Evolutionary conservation across 1,140 invertebrate species (phyloP).

Genomic region (Ceratosolen fusciceps): DNA sequence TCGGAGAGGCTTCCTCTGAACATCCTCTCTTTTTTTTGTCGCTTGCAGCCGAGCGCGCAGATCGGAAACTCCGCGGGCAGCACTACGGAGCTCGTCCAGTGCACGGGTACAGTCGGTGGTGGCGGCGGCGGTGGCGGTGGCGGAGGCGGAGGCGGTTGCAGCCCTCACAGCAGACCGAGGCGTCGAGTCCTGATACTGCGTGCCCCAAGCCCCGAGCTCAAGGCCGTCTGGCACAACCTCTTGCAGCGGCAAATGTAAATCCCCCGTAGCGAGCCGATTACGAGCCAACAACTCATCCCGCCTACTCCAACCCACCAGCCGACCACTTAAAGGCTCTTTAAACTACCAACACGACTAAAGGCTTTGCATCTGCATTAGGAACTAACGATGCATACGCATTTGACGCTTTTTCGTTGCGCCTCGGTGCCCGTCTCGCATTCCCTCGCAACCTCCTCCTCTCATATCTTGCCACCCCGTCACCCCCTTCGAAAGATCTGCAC

Average conservation of each 20-base stretch:
- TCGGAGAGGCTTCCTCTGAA: no score
- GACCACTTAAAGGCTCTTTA: no score
- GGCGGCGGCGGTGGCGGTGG: background rate
- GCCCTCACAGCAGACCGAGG: slow-evolving; percentile 69
- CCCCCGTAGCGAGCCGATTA: background rate
- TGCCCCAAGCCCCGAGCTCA: slow-evolving; percentile 85
- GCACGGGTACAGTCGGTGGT: slow-evolving; percentile 15
- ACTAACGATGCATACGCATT: background rate
- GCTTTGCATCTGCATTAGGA: background rate
- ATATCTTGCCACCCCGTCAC: background rate
- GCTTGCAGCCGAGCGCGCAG: slow-evolving; percentile 25
- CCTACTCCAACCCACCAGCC: no score
- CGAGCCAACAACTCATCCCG: background rate
- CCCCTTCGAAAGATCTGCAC: background rate
- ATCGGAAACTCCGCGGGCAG: slow-evolving; percentile 9
- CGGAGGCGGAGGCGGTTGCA: slow-evolving; percentile 64
- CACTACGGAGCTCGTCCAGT: slow-evolving; percentile 56
- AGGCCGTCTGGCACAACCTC: slow-evolving; percentile 91
- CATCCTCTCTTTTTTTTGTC: background rate
- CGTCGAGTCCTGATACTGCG: slow-evolving; percentile 80
- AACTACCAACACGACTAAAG: no score
- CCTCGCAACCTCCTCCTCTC: no score
- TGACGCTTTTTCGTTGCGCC: background rate
- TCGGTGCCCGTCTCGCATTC: background rate
- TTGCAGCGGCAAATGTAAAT: slow-evolving; percentile 88